These are phyloP conservation scores for Megaceryle maxima DNA, from an alignment of 2,113 vertebrate species.

Conservation along the genomic window DNA sequence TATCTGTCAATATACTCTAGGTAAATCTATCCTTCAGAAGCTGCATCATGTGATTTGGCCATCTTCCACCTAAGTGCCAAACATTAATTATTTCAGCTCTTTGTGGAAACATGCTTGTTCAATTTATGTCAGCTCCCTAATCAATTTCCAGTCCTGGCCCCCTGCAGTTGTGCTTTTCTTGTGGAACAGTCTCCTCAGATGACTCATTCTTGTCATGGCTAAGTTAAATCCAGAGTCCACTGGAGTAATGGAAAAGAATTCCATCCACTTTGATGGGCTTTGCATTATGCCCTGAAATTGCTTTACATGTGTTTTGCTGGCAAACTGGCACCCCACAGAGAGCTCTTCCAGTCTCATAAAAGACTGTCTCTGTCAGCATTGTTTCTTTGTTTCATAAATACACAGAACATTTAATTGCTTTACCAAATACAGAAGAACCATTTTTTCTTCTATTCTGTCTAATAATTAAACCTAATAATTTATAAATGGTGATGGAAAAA, in stretches of 20 bases:
- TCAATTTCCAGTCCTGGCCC: background rate
- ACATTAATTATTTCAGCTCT: background rate
- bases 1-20: background rate
- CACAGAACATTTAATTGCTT: background rate
- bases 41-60: background rate
- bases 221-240: background rate
- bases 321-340: background rate
- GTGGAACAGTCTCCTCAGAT: background rate
- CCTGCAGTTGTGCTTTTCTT: background rate
- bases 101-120: background rate
- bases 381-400: background rate
- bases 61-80: background rate
- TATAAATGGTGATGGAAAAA: background rate
- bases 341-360: background rate
- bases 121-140: background rate
- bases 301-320: background rate
- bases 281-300: background rate
- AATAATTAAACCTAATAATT: background rate
- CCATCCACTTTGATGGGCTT: background rate
- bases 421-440: background rate
- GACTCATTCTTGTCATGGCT: background rate
- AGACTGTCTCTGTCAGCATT: background rate
- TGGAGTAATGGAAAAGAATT: background rate
- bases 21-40: background rate
- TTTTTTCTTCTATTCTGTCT: background rate